Base-by-base conservation (phyloP, 37 sponge, comb jelly and placozoan genomes). In the Corticium candelabrum region DNA sequence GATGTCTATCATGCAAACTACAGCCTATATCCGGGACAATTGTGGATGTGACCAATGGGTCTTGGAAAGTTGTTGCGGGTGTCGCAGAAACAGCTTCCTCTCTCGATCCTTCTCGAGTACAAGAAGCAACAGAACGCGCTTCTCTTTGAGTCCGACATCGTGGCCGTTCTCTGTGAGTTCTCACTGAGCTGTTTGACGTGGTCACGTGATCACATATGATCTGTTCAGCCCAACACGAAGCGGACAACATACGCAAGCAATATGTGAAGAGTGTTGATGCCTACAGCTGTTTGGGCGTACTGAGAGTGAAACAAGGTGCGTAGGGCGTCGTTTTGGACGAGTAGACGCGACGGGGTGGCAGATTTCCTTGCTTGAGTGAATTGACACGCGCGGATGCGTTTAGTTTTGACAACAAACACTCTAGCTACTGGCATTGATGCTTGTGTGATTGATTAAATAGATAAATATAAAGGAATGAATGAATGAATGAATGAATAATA, bases 251-350 rank as follows among this genome's bases (percentile, higher is more conserved):
- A 5, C 76, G 81, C 0, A 82, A 80, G 37, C 79, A 85, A 7
- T 87, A 89, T 76, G 35, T 68, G 4, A 87, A 89, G 5, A 40
- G 69, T 27, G 37, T 81, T 36, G 68, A 81, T 21, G 87, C 93
- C 7, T 85, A 87, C 75, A 85, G 85, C 0, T 85, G 81, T 76
- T 85, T 93, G 41, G 93, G 93, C 1, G 90, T 93, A 1, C 75
- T 93, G 39, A 40, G 73, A 29, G 36, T 70, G 4, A 35, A 70
- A 35, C 73, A 30, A 5, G 73, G 73, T 70, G 56, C 56, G 11
- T 43, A 5, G 11, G 5, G 11, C 56, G 56, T 5, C 11, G 56
- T 43, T 43, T 43, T 43, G 11, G 11, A 21, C 56, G n/a, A n/a
- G n/a, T n/a, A n/a, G n/a, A n/a, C n/a, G n/a, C n/a, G n/a, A n/a